phyloP scores from a whole-genome alignment of 2,797 vertebrate genomes.

The Dallia pectoralis region DNA sequence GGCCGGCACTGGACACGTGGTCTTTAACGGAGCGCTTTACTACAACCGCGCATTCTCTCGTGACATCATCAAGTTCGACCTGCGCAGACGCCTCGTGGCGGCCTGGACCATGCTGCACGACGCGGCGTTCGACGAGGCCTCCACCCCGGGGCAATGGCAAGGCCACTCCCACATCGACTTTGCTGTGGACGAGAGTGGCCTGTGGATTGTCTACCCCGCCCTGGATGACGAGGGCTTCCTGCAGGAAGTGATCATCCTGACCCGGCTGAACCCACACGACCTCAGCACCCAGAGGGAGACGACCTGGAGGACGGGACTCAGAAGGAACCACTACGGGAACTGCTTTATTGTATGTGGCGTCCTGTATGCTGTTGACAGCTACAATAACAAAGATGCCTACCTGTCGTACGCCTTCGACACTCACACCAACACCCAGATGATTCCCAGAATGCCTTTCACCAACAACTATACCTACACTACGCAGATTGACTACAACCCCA shows the following conservation, averaged over 20 bases:
- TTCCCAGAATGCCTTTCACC: conserved; percentile 90
- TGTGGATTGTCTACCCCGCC: conserved; percentile 95
- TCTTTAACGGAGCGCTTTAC: conserved; percentile 91
- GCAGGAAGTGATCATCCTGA: conserved; percentile 92
- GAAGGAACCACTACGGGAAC: conserved; percentile 88
- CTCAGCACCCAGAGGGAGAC: conserved; percentile 91
- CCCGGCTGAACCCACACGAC: conserved; percentile 86
- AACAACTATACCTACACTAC: conserved; percentile 93
- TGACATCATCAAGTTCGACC: conserved; percentile 96
- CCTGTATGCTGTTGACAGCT: conserved; percentile 92
- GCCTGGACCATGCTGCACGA: conserved; percentile 96
- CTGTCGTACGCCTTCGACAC: conserved; percentile 98
- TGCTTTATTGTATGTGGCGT: conserved; percentile 96
- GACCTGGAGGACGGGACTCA: conserved; percentile 92
- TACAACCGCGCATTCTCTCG: conserved; percentile 96
- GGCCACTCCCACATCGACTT: conserved; percentile 91
- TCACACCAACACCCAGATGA: conserved; percentile 96
- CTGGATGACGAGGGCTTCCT: conserved; percentile 89
- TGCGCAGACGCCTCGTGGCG: conserved; percentile 84
- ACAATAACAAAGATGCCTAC: conserved; percentile 84
- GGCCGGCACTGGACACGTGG: conserved; percentile 94
- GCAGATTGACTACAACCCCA: conserved; percentile 97
- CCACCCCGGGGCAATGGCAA: conserved; percentile 86
- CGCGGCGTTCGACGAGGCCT: conserved; percentile 84
- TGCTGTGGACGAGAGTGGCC: conserved; percentile 90